phyloP scores from a whole-genome alignment of 2,797 vertebrate species.

The Uromys caudimaculatus region DNA sequence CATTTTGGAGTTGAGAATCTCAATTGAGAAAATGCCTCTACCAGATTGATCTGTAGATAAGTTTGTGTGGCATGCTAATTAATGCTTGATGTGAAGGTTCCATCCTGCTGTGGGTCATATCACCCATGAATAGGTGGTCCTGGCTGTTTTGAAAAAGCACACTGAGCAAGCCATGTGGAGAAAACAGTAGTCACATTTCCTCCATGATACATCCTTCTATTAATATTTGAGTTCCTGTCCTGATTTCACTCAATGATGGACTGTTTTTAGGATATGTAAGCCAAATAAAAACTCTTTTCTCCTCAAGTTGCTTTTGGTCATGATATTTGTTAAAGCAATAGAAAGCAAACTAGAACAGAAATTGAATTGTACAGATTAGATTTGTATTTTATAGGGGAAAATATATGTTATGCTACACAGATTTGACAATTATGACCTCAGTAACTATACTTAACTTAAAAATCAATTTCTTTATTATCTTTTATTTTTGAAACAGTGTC shows the following conservation, averaged over 20 bases:
- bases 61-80: neutral
- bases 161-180: no score
- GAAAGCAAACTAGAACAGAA: neutral
- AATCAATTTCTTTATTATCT: neutral
- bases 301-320: neutral
- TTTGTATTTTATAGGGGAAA: neutral
- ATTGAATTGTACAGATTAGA: neutral
- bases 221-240: neutral
- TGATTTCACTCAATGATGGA: neutral
- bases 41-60: neutral
- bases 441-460: slow-evolving; percentile 54
- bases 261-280: neutral
- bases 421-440: neutral
- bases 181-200: neutral
- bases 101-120: neutral
- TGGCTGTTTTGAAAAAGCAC: neutral
- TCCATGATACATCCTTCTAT: neutral
- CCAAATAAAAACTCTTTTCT: neutral
- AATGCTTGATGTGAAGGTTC: neutral
- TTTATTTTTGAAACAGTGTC: neutral
- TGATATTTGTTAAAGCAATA: neutral
- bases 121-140: neutral
- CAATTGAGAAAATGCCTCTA: neutral
- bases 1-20: neutral
- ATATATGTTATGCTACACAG: neutral